Conservation (phyloP, 1,140 invertebrate species). For the Drosophila mauritiana region DNA sequence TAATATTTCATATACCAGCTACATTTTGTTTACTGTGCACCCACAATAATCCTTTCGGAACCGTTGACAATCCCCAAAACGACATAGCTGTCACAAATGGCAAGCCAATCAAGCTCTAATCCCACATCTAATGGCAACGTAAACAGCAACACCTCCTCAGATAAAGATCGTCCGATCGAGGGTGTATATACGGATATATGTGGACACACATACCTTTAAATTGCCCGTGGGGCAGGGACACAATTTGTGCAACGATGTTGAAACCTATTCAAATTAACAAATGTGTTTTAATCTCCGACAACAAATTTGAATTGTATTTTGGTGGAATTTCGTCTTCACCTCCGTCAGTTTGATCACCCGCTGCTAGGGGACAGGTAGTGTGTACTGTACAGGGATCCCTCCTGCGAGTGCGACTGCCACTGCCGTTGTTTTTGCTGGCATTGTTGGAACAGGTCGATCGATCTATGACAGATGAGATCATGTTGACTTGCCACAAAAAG, state of each 20-base stretch:
- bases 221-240: conserved; percentile 11
- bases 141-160: conserved; percentile 58
- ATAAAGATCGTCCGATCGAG: conserved; percentile 21
- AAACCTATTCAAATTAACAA: conserved; percentile 82
- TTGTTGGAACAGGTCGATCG: conserved; percentile 81
- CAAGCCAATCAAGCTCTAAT: conserved; percentile 61
- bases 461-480: conserved; percentile 83
- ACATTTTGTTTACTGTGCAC: neutral
- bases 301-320: conserved; percentile 79
- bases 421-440: conserved; percentile 36
- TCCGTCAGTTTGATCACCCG: conserved; percentile 49
- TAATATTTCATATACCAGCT: too few species aligned
- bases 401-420: conserved; percentile 48
- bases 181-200: neutral
- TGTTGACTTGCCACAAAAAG: conserved; percentile 81
- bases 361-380: conserved; percentile 59
- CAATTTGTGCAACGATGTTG: conserved; percentile 69
- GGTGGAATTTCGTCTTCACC: conserved; percentile 41
- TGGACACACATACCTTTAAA: neutral
- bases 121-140: conserved; percentile 55
- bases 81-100: conserved; percentile 63
- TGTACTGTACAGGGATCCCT: conserved; percentile 31
- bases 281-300: conserved; percentile 81
- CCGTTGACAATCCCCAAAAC: conserved; percentile 47
- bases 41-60: conserved; percentile 33